Evolutionary conservation across 2,113 vertebrate genomes (phyloP), one percentile per base, ranked within the genome.

Genomic region (Barnardius zonarius): DNA sequence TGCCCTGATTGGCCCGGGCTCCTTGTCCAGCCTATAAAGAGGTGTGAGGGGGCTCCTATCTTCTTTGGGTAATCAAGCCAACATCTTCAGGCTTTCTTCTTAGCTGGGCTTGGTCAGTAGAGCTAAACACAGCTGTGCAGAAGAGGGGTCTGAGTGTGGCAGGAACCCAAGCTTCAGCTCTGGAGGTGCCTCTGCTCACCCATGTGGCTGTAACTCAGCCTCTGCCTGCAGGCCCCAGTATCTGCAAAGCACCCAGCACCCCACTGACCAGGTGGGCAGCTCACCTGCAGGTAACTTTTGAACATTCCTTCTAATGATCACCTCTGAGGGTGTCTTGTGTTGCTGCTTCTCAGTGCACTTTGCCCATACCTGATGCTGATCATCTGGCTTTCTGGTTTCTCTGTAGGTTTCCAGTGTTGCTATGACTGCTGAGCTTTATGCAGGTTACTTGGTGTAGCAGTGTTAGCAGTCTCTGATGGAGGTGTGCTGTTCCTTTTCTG

Each of bases 11-110:
- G 33, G 30, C n/a, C 23, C 0, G 2, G n/a, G n/a, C 28, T 90
- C 35, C 52, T 68, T 28, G 52, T 39, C 44, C 33, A 44, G 57
- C 27, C 30, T 6, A 5, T 44, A 31, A 61, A 30, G n/a, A 25
- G 46, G 18, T 11, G 13, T 30, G 13, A 22, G 20, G 0, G 3
- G 10, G 5, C 0, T 20, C 9, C 1, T 0, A 0, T 0, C 2
- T 0, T 24, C 2, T 7, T 28, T 3, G 2, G 12, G 4, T 4
- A 44, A 31, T 1, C 0, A 0, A 11, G 2, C 0, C 0, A 19
- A 19, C 2, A 1, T 16, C 1, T 13, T 61, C 1, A 15, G 31
- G 11, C 2, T 4, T 66, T 72, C 22, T 57, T 5, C 3, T 35
- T 11, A 3, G 5, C 9, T 41, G 8, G 33, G 13, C 14, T n/a